Percentiles rank a stretch among this genome's conserved stretches.
Conservation (phyloP, 2,797 vertebrate species). For the Macrochelys suwanniensis region DNA sequence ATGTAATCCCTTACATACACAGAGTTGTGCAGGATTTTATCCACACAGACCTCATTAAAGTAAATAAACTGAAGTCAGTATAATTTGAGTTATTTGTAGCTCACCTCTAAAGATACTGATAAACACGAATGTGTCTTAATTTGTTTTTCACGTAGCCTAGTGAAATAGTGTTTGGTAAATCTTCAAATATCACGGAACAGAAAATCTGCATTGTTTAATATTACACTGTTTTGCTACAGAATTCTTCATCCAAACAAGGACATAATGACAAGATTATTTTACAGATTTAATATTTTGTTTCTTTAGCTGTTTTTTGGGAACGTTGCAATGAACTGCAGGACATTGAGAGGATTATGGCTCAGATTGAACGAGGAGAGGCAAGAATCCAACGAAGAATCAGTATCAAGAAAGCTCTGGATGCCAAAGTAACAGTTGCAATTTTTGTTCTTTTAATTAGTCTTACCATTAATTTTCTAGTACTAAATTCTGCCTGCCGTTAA, state of each 20-base stretch:
- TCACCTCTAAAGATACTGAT: background rate
- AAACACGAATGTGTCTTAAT: background rate
- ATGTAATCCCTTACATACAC: background rate
- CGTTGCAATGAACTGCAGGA: slow-evolving; percentile 92
- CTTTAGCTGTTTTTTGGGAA: slow-evolving; percentile 91
- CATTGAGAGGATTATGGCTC: slow-evolving; percentile 92
- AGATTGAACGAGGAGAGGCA: slow-evolving; percentile 91
- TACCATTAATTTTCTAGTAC: background rate
- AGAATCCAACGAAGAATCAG: slow-evolving; percentile 91
- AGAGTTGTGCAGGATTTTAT: background rate
- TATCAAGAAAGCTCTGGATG: slow-evolving; percentile 91
- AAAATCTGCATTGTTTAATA: background rate
- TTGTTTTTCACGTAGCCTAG: background rate
- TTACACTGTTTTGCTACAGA: background rate
- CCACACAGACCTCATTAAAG: background rate
- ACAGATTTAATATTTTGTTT: slow-evolving; percentile 35
- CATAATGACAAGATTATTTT: background rate
- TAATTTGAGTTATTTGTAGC: background rate
- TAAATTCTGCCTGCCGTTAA: background rate
- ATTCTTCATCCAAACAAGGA: background rate
- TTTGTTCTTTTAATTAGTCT: slow-evolving; percentile 26
- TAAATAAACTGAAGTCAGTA: background rate
- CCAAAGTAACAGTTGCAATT: slow-evolving; percentile 83
- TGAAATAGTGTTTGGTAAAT: background rate
- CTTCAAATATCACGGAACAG: background rate